Evolutionary conservation across 2,888 invertebrate genomes (phyloP).

Genomic region (Ornithoptera alexandrae): DNA sequence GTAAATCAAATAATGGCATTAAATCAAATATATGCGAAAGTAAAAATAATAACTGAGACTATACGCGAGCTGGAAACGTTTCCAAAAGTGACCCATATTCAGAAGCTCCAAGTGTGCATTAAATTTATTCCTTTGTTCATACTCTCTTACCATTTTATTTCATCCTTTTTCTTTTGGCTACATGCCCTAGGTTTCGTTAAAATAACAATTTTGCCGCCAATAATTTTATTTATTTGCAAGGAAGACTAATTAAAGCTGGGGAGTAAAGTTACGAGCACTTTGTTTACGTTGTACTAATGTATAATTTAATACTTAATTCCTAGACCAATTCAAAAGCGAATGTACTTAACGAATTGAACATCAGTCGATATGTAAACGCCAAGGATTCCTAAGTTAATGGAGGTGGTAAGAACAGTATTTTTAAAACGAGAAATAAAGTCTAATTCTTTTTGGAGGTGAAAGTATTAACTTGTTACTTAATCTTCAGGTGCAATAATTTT

Average conservation of each 20-base stretch:
- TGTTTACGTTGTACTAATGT: neutral
- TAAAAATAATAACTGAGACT: neutral
- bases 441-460: too few relatives aligned
- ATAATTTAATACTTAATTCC: neutral
- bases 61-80: neutral
- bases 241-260: neutral
- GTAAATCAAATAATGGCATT: neutral
- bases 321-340: neutral
- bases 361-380: neutral
- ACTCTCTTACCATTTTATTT: neutral
- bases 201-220: constrained; percentile 3
- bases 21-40: neutral
- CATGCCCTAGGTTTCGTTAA: neutral
- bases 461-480: too few relatives aligned
- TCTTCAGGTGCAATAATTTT: too few relatives aligned
- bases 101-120: neutral
- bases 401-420: too few relatives aligned
- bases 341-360: neutral
- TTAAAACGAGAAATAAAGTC: too few relatives aligned
- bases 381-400: too few relatives aligned
- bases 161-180: neutral
- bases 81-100: neutral
- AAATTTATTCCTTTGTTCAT: constrained; percentile 2
- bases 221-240: constrained; percentile 1
- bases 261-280: constrained; percentile 1